Conservation (phyloP, 1,140 invertebrate species). For the Achatina immaculata region DNA sequence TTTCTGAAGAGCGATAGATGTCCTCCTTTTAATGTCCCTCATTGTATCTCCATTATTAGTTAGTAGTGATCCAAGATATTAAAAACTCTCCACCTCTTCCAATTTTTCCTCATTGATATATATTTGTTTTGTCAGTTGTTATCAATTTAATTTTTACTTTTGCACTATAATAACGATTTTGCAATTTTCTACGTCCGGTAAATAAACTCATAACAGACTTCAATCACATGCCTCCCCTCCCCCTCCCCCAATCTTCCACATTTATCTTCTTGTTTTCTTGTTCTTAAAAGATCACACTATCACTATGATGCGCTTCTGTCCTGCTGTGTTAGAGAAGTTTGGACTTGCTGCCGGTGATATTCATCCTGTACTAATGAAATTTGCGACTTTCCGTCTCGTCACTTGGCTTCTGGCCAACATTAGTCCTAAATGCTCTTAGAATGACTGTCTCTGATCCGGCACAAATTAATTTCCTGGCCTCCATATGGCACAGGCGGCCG, state of each 20-base stretch:
- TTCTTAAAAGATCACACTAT: neutral
- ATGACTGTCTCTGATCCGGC: neutral
- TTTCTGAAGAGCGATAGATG: too few relatives aligned
- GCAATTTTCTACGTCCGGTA: too few relatives aligned
- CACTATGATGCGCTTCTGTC: neutral
- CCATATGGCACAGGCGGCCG: conserved; percentile 2
- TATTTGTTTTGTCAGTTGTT: too few relatives aligned
- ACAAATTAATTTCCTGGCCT: neutral
- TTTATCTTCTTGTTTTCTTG: neutral
- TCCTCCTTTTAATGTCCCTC: too few relatives aligned
- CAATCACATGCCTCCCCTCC: neutral
- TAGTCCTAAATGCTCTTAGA: neutral
- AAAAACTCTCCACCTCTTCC: too few relatives aligned
- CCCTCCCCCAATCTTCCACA: neutral
- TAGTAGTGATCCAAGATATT: too few relatives aligned
- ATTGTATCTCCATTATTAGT: too few relatives aligned
- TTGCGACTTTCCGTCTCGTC: neutral
- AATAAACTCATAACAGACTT: too few relatives aligned
- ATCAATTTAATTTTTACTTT: too few relatives aligned
- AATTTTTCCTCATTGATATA: too few relatives aligned
- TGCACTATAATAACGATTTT: too few relatives aligned
- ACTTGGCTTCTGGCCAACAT: neutral
- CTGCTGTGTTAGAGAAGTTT: neutral
- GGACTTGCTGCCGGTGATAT: neutral
- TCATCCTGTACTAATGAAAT: neutral